phyloP scores from a whole-genome alignment of 2,888 invertebrate species.

The Schizotus pectinicornis region DNA sequence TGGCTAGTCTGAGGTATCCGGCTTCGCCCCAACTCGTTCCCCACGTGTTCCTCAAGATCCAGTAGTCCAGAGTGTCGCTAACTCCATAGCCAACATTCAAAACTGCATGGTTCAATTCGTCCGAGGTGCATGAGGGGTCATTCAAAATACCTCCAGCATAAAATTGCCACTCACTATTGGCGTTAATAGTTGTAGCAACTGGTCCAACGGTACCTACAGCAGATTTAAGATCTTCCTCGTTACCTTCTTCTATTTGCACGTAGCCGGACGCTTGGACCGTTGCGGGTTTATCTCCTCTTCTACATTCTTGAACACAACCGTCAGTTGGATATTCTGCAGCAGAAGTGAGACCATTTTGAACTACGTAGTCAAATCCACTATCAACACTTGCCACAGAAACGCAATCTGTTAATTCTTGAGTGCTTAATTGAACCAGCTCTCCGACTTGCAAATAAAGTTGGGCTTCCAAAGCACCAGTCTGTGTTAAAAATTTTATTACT shows the following conservation, averaged over 20 bases:
- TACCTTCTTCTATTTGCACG: constrained; percentile 59
- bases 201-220: constrained; percentile 13
- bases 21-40: constrained; percentile 12
- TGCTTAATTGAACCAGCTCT: constrained; percentile 59
- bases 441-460: constrained; percentile 62
- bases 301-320: no score
- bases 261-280: constrained; percentile 62
- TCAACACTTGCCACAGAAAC: constrained; percentile 34
- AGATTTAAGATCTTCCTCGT: constrained; percentile 1
- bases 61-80: constrained; percentile 13
- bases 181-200: constrained; percentile 13
- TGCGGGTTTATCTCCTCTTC: no score
- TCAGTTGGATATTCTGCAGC: no score
- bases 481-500: no score
- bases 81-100: constrained; percentile 14
- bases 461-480: constrained; percentile 86
- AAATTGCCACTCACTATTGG: constrained; percentile 3
- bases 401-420: constrained; percentile 64
- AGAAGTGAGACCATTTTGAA: no score
- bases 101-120: constrained; percentile 15
- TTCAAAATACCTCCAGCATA: constrained; percentile 14
- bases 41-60: constrained; percentile 20
- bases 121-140: constrained; percentile 5
- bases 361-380: no score
- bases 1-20: constrained; percentile 9